phyloP scores from a whole-genome alignment of 2,888 invertebrate genomes.

The Scaptodrosophila latifasciaeformis region DNA sequence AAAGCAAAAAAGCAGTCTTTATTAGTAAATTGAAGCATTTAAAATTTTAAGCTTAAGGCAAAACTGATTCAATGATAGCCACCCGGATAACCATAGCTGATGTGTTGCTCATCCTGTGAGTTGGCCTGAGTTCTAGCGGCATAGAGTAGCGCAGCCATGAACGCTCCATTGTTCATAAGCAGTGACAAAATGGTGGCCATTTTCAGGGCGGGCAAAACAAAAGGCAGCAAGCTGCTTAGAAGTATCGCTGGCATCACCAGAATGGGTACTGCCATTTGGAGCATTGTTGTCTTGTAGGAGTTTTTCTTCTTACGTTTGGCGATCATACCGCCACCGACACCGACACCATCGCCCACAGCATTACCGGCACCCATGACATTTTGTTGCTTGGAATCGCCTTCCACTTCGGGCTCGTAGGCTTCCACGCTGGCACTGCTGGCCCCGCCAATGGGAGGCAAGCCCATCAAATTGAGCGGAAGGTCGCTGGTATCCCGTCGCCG shows the following conservation, averaged over 20 bases:
- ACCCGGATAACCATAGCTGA: conserved; percentile 59
- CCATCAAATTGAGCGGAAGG: conserved; percentile 43
- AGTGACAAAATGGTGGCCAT: conserved; percentile 80
- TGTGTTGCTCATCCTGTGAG: conserved; percentile 66
- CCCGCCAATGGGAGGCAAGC: conserved; percentile 37
- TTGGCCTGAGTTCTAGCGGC: conserved; percentile 71
- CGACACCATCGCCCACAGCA: conserved; percentile 8
- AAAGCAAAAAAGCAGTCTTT: conserved; percentile 41
- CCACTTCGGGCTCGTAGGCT: conserved; percentile 49
- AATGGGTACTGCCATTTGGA: conserved; percentile 77
- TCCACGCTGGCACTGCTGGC: conserved; percentile 48
- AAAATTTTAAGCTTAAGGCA: not conserved
- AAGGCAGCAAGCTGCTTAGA: conserved; percentile 81
- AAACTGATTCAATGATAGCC: conserved; percentile 41
- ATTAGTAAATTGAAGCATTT: conserved; percentile 26
- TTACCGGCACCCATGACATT: conserved; percentile 12
- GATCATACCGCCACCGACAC: conserved; percentile 20
- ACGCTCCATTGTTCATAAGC: conserved; percentile 82
- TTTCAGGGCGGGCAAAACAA: conserved; percentile 81
- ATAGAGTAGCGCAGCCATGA: conserved; percentile 77
- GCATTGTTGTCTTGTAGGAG: conserved; percentile 63
- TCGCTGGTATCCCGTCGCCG: conserved; percentile 53
- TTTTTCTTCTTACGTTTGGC: conserved; percentile 54
- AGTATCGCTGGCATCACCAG: conserved; percentile 80
- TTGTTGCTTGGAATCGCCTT: conserved; percentile 59